Conservation (phyloP, 2,797 vertebrate species). For the Xenopus petersii region DNA sequence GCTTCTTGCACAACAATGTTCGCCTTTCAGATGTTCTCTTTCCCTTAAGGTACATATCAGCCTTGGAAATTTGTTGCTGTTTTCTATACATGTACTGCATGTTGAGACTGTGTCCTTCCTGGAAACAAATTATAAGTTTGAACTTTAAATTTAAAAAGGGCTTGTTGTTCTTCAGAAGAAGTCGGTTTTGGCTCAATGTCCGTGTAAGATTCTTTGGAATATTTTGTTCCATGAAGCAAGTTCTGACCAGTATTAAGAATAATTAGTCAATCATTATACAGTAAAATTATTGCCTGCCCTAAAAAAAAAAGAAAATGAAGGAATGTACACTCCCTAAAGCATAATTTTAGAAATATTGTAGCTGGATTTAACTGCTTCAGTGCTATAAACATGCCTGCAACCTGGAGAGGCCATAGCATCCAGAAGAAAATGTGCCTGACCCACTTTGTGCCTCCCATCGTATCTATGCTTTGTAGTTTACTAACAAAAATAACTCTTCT, state of each 20-base stretch:
- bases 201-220: conserved; percentile 18
- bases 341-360: conserved; percentile 7
- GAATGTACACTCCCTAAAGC: conserved; percentile 31
- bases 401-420: too few relatives aligned
- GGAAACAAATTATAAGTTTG: background rate
- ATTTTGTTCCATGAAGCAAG: conserved; percentile 27
- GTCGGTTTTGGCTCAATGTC: conserved; percentile 34
- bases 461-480: too few relatives aligned
- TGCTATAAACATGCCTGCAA: background rate
- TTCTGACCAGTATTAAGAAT: conserved; percentile 32
- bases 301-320: background rate
- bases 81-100: background rate
- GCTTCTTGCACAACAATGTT: too few relatives aligned
- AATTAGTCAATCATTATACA: conserved; percentile 31
- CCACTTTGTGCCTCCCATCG: too few relatives aligned
- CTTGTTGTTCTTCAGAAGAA: background rate
- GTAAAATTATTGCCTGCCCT: conserved; percentile 21
- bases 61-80: background rate
- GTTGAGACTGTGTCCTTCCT: background rate
- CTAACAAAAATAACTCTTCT: too few relatives aligned
- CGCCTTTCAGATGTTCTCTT: too few relatives aligned
- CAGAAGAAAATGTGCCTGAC: too few relatives aligned
- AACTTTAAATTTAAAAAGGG: background rate
- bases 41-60: background rate
- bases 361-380: conserved; percentile 13